Evolutionary conservation across 1,140 invertebrate species (phyloP), one percentile per base, ranked within the genome.

Genomic region (Drosophila micromelanica): DNA sequence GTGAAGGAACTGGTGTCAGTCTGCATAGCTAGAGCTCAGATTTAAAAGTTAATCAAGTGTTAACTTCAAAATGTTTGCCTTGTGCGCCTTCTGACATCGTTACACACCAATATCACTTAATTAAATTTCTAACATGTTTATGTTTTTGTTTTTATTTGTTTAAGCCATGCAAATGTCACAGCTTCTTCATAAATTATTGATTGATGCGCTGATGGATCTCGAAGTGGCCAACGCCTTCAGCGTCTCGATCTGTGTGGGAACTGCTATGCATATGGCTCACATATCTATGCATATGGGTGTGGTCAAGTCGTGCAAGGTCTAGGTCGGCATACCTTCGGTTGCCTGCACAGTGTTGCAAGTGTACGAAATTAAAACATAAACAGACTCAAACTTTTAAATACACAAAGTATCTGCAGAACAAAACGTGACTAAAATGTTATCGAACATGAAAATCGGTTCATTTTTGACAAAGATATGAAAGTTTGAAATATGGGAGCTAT

Each of bases 251-350:
- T 76, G 78, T 67, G 71, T 76, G 30, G 30, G 42, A 60, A 60
- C 30, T 35, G 71, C 54, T 75, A 79, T 82, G 72, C 54, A 46
- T 51, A 13, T 51, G 57, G 46, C 43, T n/a, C 37, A 51, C 32
- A 17, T 17, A 17, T 2, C 1, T 17, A 55, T 27, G 23, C 30
- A 9, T 0, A 2, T 62, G 57, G 60, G 76, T 64, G 78, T 70
- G 78, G 67, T 49, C 62, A 30, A 69, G 27, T 80, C 79, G 79
- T 82, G 82, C 82, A 89, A 87, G 82, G 82, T 79, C 79, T 89
- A 65, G 77, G 64, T 70, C 64, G 78, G 57, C 68, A 69, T 78
- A 59, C 60, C 54, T 40, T 37, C 49, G 15, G 45, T 42, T 48
- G 20, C 37, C 38, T 35, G 68, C 72, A 86, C 82, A 86, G 67